Evolutionary conservation across 2,797 vertebrate species (phyloP), one percentile per base, ranked within the genome.

Genomic region (Coendou prehensilis): DNA sequence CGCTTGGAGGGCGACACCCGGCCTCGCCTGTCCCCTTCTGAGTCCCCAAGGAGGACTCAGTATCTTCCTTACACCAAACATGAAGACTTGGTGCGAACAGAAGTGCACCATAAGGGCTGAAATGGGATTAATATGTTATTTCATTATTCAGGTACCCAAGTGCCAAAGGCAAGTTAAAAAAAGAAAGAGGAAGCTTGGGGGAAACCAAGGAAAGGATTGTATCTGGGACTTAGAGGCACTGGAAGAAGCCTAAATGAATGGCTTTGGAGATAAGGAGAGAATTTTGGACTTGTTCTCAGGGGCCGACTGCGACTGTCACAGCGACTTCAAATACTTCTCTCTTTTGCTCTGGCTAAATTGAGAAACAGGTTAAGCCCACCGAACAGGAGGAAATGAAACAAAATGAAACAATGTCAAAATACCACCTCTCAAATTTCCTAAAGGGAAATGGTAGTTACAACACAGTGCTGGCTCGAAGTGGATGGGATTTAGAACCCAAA

Each of bases 371-470:
- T 87, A 93, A 97, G 90, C 94, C 94, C 95, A 91, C 64, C 92
- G 79, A 81, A 41, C 6, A 79, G 56, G 85, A 96, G 97, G 96
- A 98, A 97, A 97, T 94, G 96, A 94, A 96, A 94, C 52, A 33
- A 88, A 96, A 95, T 96, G 87, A 82, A 97, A 96, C 86, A 95
- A 89, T 97, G 93, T 97, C 96, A 95, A 97, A 97, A 97, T 30
- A 80, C 86, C 50, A 89, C 82, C 93, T 95, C 89, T 97, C 96
- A 78, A 56, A 75, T 96, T 97, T 97, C 97, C 59, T 0, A 78
- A 97, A 96, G 94, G 97, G 97, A 97, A 98, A 97, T 37, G 93
- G 88, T 41, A 18, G 57, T 97, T 97, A 92, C 87, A 30, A 96
- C 84, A 95, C 50, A 15, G n/a, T 8, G 18, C 71, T 75, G 88